These are phyloP conservation scores for Cercopithecus mona DNA, from an alignment of 2,113 vertebrate species.

Conservation along the genomic window DNA sequence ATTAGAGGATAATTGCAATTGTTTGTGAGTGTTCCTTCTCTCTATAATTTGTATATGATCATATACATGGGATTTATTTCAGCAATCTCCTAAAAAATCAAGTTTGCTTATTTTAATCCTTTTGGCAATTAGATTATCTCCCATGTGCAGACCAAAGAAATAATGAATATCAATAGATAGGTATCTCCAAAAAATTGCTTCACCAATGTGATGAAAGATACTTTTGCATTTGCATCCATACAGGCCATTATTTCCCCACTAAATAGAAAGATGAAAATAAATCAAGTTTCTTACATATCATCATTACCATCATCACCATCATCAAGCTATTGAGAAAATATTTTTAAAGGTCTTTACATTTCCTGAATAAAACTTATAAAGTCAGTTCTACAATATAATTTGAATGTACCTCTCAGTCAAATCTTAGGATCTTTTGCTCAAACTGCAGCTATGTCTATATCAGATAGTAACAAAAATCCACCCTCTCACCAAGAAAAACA, in stretches of 20 bases:
- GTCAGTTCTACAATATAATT: not conserved
- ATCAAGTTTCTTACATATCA: not conserved
- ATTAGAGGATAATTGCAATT: slow-evolving; percentile 16
- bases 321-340: slow-evolving; percentile 10
- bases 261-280: slow-evolving; percentile 75
- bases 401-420: not conserved
- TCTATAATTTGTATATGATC: not conserved
- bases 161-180: not conserved
- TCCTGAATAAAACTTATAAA: not conserved
- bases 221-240: not conserved
- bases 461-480: fast-evolving
- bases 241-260: slow-evolving; percentile 38
- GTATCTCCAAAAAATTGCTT: slow-evolving; percentile 23
- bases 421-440: not conserved
- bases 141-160: not conserved
- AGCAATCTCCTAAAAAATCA: not conserved
- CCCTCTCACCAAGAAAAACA: not conserved
- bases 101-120: slow-evolving; percentile 1
- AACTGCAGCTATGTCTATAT: not conserved
- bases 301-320: not conserved
- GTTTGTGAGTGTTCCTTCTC: not conserved
- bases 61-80: not conserved
- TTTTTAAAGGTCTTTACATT: slow-evolving; percentile 28
- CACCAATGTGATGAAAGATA: not conserved
- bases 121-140: slow-evolving; percentile 43